Evolutionary conservation across 2,888 invertebrate species (phyloP), one percentile per base, ranked within the genome.

Genomic region (Mesopsocus fuscifrons): DNA sequence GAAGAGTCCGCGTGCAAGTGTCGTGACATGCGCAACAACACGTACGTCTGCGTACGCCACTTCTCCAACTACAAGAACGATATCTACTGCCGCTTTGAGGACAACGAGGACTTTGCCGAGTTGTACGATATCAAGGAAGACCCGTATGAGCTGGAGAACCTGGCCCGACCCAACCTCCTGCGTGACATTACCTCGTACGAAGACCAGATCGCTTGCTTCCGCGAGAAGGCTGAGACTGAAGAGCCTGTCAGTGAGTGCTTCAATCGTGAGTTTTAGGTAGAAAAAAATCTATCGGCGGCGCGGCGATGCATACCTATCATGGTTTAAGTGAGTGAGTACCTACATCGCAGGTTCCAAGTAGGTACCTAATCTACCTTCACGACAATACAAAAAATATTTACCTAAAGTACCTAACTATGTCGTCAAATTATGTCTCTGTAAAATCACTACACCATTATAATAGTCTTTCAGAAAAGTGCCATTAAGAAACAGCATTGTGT

Each of bases 1-100:
- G 57, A 60, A 3, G 66, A 69, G 8, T 71, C 70, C 48, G 72
- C 70, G 35, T 89, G 89, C 59, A 85, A 87, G 52, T 89, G 89
- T 54, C 78, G 87, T 55, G 89, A 89, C 58, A 63, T 75, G 0
- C 66, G 60, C 52, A 89, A 89, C 58, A 89, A 89, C 56, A 84
- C 87, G 0, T 89, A 74, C 53, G 64, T 65, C 0, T 89, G 89
- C 53, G 54, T 87, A n/a, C 61, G 84, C 18, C 69, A 74, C 51
- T 57, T 84, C 40, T 66, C 71, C 0, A 52, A 62, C 1, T 50
- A 57, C 1, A 55, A 64, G 26, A 64, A 74, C 52, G 65, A 69
- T 49, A 69, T 81, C 20, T 72, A 72, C 54, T 81, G 80, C 55
- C 51, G 63, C 41, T 78, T 80, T 52, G 58, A 61, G 16, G 76